Percentiles rank a stretch among this genome's conserved stretches.
Evolutionary conservation across 2,113 vertebrate genomes (phyloP).

Genomic region (Planiliza haematocheilus): DNA sequence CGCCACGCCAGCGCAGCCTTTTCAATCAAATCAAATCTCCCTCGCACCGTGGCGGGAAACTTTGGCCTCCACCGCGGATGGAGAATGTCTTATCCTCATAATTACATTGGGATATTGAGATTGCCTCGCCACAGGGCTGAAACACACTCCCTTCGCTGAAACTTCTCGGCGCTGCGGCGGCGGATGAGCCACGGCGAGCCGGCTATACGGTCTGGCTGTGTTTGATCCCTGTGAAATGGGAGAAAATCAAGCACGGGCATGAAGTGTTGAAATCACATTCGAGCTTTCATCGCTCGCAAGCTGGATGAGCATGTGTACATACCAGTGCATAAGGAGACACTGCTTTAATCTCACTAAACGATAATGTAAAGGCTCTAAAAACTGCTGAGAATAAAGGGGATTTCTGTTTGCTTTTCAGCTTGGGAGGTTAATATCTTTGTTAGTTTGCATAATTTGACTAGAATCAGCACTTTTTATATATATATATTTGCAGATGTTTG

Average conservation of each 20-base stretch:
- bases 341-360: constrained; percentile 19
- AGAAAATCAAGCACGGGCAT: constrained; percentile 60
- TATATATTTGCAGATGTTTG: not conserved
- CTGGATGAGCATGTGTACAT: constrained; percentile 49
- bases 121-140: constrained; percentile 66
- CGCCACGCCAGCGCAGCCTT: constrained; percentile 46
- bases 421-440: no score
- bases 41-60: constrained; percentile 54
- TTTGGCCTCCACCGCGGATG: constrained; percentile 61
- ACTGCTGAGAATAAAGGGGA: not conserved
- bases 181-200: constrained; percentile 33
- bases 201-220: constrained; percentile 21
- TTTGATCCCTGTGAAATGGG: constrained; percentile 65
- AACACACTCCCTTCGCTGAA: constrained; percentile 48
- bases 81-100: constrained; percentile 67
- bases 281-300: constrained; percentile 48
- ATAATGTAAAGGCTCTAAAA: constrained; percentile 21
- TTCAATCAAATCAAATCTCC: constrained; percentile 72
- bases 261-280: constrained; percentile 46
- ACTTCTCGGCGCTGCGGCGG: constrained; percentile 38
- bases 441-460: no score
- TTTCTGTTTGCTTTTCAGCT: constrained; percentile 3
- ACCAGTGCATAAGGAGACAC: constrained; percentile 12
- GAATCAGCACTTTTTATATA: no score
- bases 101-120: constrained; percentile 75